phyloP scores from a whole-genome alignment of 2,797 vertebrate species.

The Enteromius viviparus region DNA sequence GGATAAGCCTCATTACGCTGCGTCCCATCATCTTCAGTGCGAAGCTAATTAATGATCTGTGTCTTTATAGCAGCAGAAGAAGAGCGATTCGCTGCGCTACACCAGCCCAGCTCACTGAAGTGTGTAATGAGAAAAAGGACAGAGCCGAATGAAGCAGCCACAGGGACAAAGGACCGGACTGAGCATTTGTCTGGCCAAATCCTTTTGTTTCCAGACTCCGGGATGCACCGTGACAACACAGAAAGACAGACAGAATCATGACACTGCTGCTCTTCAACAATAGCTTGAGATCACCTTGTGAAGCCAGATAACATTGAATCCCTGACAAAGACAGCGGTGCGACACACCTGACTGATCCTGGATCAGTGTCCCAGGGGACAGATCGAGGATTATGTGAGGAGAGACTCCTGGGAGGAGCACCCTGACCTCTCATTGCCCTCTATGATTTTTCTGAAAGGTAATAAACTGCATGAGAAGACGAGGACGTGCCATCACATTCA shows the following conservation, averaged over 20 bases:
- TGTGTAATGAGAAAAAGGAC: constrained; percentile 91
- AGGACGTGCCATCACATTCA: constrained; percentile 26
- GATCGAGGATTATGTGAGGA: constrained; percentile 45
- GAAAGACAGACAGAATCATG: not conserved
- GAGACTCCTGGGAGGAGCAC: constrained; percentile 65
- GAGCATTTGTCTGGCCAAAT: not conserved
- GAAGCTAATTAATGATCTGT: constrained; percentile 62
- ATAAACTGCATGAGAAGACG: constrained; percentile 65
- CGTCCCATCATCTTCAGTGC: not conserved
- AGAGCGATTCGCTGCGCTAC: constrained; percentile 53
- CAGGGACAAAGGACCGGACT: not conserved
- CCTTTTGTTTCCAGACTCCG: constrained; percentile 13
- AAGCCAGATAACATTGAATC: constrained; percentile 32
- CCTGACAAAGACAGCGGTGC: not conserved
- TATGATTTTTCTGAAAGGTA: constrained; percentile 66
- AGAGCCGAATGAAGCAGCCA: constrained; percentile 55
- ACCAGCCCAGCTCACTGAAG: constrained; percentile 83
- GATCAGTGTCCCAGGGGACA: constrained; percentile 46
- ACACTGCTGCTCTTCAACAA: not conserved
- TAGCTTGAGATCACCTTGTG: constrained; percentile 17
- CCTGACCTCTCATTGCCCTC: constrained; percentile 68
- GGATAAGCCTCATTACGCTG: not conserved
- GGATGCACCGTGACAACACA: not conserved
- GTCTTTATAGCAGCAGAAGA: constrained; percentile 52
- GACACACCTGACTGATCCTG: constrained; percentile 48